Conservation (phyloP, 1,140 invertebrate species). For the Solenopsis fugax region DNA sequence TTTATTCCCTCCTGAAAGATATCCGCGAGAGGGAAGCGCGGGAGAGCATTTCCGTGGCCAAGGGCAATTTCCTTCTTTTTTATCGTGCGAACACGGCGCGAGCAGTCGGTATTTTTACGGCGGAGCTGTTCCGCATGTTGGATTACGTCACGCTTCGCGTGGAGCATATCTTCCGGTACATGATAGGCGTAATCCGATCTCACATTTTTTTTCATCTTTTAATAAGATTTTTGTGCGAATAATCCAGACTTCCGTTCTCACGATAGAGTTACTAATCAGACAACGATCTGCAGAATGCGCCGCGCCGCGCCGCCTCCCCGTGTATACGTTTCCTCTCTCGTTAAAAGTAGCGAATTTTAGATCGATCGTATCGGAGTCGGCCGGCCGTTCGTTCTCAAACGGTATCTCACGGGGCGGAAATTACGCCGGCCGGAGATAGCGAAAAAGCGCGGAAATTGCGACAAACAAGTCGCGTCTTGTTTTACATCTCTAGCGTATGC, state of each 20-base stretch:
- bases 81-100: conserved; percentile 24
- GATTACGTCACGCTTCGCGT: conserved; percentile 9
- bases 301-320: not conserved
- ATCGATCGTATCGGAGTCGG: conserved; percentile 28
- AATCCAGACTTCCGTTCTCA: conserved; percentile 24
- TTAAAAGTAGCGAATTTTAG: conserved; percentile 4
- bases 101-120: conserved; percentile 19
- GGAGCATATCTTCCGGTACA: conserved; percentile 33
- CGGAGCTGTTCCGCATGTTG: not conserved
- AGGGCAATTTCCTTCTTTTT: conserved; percentile 23
- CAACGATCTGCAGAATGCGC: not conserved
- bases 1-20: conserved; percentile 37
- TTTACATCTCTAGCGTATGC: conserved; percentile 55
- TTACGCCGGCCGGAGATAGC: conserved; percentile 27
- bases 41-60: conserved; percentile 4
- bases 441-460: conserved; percentile 49
- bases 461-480: conserved; percentile 59
- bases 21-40: not conserved
- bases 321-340: not conserved
- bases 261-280: conserved; percentile 13
- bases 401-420: conserved; percentile 42
- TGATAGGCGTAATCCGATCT: conserved; percentile 42
- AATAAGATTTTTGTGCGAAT: conserved; percentile 37
- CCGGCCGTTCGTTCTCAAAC: not conserved
- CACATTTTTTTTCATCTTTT: conserved; percentile 19